Evolutionary conservation across 2,888 invertebrate species (phyloP).

Genomic region (Tetheella fluctuosa): DNA sequence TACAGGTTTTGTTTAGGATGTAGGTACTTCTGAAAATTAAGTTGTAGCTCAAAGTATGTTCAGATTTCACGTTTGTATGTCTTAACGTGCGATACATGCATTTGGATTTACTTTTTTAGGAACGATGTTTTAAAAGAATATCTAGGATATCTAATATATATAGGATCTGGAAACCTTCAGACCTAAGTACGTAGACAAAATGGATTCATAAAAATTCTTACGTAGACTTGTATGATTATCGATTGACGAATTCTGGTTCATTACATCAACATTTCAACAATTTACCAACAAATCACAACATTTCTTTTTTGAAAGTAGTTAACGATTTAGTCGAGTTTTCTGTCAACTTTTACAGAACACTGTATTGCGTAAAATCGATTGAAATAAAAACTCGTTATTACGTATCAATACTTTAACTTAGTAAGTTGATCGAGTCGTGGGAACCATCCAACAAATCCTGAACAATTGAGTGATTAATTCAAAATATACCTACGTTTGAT

Average conservation of each 20-base stretch:
- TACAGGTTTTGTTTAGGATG: conserved; percentile 17
- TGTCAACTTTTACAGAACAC: conserved; percentile 1
- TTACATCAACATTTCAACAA: background rate
- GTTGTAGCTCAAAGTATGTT: no score
- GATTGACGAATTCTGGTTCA: background rate
- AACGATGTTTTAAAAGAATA: no score
- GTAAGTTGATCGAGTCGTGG: background rate
- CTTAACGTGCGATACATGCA: no score
- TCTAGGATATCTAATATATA: no score
- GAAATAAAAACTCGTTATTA: background rate
- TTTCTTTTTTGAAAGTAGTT: conserved; percentile 7
- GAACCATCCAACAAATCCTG: no score
- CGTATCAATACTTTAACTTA: conserved; percentile 7
- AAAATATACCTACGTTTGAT: background rate
- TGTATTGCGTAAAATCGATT: background rate
- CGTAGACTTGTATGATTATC: no score
- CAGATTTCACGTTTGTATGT: no score
- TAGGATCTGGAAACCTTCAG: no score
- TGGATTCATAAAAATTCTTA: no score
- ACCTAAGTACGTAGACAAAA: no score
- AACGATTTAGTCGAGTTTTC: background rate
- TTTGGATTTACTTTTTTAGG: no score
- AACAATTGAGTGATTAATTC: no score
- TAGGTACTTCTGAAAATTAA: background rate
- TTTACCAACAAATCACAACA: background rate